phyloP scores from a whole-genome alignment of 2,888 invertebrate genomes.

The Platynereis dumerilii region DNA sequence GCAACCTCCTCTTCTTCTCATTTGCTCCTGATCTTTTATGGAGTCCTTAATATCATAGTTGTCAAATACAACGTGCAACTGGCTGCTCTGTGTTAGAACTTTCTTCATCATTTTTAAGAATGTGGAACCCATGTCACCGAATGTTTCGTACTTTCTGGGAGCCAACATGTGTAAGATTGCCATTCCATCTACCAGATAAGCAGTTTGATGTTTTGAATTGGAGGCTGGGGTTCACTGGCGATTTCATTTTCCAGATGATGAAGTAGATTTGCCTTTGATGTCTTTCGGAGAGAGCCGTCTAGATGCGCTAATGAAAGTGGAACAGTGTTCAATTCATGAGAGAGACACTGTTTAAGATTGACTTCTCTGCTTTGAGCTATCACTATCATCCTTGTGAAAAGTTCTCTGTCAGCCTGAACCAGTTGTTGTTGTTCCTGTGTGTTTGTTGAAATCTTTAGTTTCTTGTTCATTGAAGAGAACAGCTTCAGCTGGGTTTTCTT shows the following conservation, averaged over 20 bases:
- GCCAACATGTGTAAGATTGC: neutral
- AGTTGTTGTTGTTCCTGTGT: neutral
- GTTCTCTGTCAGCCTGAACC: neutral
- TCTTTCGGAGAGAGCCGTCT: neutral
- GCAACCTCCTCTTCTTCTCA: too few relatives aligned
- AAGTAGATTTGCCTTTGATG: neutral
- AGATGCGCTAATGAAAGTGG: neutral
- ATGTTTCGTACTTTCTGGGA: neutral
- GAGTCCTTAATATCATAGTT: neutral
- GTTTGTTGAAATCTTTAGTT: neutral
- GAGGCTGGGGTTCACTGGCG: neutral
- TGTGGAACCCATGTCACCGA: neutral
- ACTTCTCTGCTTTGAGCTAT: neutral
- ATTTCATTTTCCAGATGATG: neutral
- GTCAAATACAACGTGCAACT: conserved; percentile 5
- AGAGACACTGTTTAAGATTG: neutral
- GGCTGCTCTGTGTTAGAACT: too few relatives aligned
- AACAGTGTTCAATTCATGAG: neutral
- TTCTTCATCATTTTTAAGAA: too few relatives aligned
- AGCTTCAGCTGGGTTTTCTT: neutral
- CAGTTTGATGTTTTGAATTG: neutral
- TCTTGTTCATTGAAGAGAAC: neutral
- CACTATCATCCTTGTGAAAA: neutral
- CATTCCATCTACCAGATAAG: neutral
- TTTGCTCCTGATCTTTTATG: too few relatives aligned